Base-by-base conservation (phyloP, 1,140 invertebrate genomes). In the Diorhabda sublineata region DNA sequence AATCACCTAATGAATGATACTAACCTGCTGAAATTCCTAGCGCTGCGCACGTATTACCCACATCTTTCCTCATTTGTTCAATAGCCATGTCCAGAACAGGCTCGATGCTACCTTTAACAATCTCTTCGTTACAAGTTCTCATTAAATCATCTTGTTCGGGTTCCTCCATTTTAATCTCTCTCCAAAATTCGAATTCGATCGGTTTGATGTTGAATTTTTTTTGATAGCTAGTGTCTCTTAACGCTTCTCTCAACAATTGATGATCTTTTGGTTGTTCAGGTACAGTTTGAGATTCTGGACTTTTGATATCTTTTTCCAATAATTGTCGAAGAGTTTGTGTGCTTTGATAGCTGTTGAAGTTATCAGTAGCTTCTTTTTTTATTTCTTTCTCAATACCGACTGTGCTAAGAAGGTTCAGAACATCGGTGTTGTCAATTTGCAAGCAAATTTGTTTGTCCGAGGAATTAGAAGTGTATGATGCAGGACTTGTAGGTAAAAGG, bases 11-110 rank as follows among this genome's bases (percentile, higher is more conserved):
- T 56, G 2, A 60, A 3, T 57, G 45, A 45, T 45, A 69, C 88
- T 89, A 82, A 95, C 93, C 93, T 82, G 90, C 88, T 78, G 93
- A 91, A 80, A 96, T 95, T 76, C 91, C 91, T 71, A 95, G 86
- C 66, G 91, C 87, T 3, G 88, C 87, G 79, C 93, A 95, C 2
- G 92, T 93, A 75, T 89, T 91, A 73, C 92, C 89, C 45, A 95
- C 92, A 78, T 95, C 93, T 74, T 90, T 89, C 69, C 92, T 90
- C 67, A 93, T 88, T 77, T 95, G 91, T 75, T 95, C 92, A 73
- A 95, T 91, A 4, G 92, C 93, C 77, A 95, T 83, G 66, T 89
- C 92, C 41, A 95, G 85, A 9, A 95, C 90, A 5, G 92, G 91
- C 78, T 94, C 93, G 70, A 95, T 91, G 74, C 90, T 88, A 73